Percentiles rank a stretch among this genome's conserved stretches.
These are phyloP conservation scores for Ciconia boyciana DNA, from an alignment of 2,113 vertebrate genomes.

Conservation along the genomic window DNA sequence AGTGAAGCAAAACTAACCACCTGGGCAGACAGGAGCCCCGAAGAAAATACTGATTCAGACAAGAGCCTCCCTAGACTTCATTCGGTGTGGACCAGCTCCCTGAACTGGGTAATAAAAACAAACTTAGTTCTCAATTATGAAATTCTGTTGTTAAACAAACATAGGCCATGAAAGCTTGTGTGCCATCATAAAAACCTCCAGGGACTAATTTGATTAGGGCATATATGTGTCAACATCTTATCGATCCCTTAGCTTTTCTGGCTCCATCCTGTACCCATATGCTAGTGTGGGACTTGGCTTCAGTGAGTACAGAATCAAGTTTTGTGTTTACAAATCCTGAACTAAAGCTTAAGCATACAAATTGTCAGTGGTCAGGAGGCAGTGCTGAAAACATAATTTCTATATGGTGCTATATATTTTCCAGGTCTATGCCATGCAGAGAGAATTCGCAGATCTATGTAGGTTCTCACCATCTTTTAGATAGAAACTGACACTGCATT, in stretches of 20 bases:
- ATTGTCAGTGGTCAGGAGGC: background rate
- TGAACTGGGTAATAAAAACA: background rate
- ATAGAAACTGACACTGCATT: background rate
- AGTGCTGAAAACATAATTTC: background rate
- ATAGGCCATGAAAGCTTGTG: background rate
- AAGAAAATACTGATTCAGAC: background rate
- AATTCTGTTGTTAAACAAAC: background rate
- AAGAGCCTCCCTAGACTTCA: background rate
- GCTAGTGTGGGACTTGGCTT: background rate
- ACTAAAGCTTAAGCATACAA: background rate
- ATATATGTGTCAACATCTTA: accelerated
- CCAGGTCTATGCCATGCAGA: background rate
- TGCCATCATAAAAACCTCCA: background rate
- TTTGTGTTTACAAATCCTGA: background rate
- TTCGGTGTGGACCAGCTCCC: background rate
- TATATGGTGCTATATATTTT: background rate
- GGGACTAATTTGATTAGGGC: background rate
- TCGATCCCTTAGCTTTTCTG: background rate
- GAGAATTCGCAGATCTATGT: background rate
- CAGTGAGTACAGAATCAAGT: background rate
- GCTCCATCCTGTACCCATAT: background rate
- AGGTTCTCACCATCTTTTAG: background rate
- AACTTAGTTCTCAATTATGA: background rate
- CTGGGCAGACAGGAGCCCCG: background rate
- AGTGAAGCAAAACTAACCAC: background rate